Evolutionary conservation across 2,888 invertebrate genomes (phyloP).

Genomic region (Drosophila buzzatii): DNA sequence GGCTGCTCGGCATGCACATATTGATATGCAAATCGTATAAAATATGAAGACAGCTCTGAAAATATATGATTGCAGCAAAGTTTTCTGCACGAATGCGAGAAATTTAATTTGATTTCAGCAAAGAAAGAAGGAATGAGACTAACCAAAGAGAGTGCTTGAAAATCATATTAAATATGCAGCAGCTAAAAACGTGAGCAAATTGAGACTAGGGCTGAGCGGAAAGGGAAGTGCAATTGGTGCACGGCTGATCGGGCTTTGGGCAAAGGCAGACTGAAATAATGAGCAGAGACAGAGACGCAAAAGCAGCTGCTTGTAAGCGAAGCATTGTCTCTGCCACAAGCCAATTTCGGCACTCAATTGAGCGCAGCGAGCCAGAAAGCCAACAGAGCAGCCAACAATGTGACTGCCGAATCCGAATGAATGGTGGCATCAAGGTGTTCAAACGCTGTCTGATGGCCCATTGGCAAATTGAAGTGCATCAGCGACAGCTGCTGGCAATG

Average conservation of each 20-base stretch:
- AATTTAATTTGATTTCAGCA: constrained; percentile 21
- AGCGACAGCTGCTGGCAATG: neutral
- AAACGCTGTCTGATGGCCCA: constrained; percentile 16
- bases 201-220: too few species aligned
- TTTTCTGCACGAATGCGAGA: constrained; percentile 22
- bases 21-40: constrained; percentile 13
- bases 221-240: neutral
- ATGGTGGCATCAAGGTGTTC: constrained; percentile 44
- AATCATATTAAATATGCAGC: constrained; percentile 12
- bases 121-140: neutral
- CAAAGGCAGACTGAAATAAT: constrained; percentile 16
- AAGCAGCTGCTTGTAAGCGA: neutral
- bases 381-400: constrained; percentile 5
- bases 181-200: constrained; percentile 10
- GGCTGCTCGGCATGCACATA: neutral
- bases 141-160: neutral
- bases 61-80: constrained; percentile 18
- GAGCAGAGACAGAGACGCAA: neutral
- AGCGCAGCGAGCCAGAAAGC: constrained; percentile 29
- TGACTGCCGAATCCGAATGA: constrained; percentile 16
- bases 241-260: constrained; percentile 1
- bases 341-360: constrained; percentile 40
- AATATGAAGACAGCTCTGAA: constrained; percentile 11
- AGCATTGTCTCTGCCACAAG: neutral
- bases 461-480: constrained; percentile 48